Evolutionary conservation across 1,140 invertebrate species (phyloP).

Genomic region (Drosophila nigromelanica): DNA sequence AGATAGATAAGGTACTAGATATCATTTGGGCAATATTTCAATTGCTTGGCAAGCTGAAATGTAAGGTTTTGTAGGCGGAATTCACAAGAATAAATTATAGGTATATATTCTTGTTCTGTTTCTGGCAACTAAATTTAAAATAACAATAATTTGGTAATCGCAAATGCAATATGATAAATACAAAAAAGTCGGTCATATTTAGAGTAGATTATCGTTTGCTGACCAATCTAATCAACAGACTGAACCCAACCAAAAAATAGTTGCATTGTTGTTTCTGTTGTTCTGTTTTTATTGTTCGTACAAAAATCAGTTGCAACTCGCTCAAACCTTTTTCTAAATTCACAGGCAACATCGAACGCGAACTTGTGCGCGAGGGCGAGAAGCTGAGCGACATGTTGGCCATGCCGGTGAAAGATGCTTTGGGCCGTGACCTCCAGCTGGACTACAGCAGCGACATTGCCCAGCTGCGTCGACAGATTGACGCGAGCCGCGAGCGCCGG

Average conservation of each 20-base stretch:
- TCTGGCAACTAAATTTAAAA: too few species aligned
- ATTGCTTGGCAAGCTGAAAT: neutral
- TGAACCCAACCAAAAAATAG: neutral
- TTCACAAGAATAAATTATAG: neutral
- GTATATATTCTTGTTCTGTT: too few species aligned
- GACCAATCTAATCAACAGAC: conserved; percentile 1
- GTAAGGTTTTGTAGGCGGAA: too few species aligned
- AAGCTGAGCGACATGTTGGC: conserved; percentile 91
- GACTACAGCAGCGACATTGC: conserved; percentile 90
- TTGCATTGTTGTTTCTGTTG: neutral
- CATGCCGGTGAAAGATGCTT: conserved; percentile 91
- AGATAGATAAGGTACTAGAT: conserved; percentile 11
- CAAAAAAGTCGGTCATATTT: too few species aligned
- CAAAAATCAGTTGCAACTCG: conserved; percentile 22
- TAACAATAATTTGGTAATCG: too few species aligned
- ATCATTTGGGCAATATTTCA: neutral
- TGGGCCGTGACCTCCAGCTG: conserved; percentile 89
- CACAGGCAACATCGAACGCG: conserved; percentile 87
- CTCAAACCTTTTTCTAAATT: conserved; percentile 7
- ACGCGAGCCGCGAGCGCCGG: conserved; percentile 87
- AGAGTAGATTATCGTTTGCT: too few species aligned
- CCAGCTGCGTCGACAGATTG: conserved; percentile 89
- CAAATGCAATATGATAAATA: too few species aligned
- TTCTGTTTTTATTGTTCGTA: neutral
- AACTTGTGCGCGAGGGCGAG: conserved; percentile 90